Base-by-base conservation (phyloP, 2,888 invertebrate genomes). In the Slavum lentiscoides region DNA sequence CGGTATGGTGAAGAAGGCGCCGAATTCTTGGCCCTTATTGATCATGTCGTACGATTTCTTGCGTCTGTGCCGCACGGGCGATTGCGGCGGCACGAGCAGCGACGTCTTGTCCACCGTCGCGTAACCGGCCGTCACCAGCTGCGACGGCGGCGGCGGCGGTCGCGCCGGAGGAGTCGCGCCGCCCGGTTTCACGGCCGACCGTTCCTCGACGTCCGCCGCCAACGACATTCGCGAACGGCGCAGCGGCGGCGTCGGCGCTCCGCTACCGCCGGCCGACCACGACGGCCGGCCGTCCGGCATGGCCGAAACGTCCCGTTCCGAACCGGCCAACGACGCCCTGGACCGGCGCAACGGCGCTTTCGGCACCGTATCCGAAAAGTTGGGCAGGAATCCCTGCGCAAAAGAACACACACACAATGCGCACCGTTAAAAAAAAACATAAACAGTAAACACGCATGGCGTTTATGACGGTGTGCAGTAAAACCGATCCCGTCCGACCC, bases 71-170 rank as follows among this genome's bases (percentile, higher is more conserved):
- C 92, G 91, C 0, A 90, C 89, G 13, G 90, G 89, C 1, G 91
- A 90, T 66, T 90, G 88, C 37, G 91, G 91, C 49, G 91, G 87
- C 81, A 86, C 86, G 37, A 87, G 87, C 53, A 83, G 82, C 43
- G 82, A 90, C 89, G 13, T 74, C 87, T 94, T 94, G 82, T 93
- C 93, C 67, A 94, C 92, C 49, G 92, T 90, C 17, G 94, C 93
- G 84, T 94, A 94, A 9, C 94, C 94, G 37, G 89, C 89, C 69
- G 76, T 59, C 39, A 67, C 74, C 19, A 53, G 74, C 23, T 67
- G 75, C 9, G 75, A 67, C 9, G 75, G 74, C 23, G 75, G 75
- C 9, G 75, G 75, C 9, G 75, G 75, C 11, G 70, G 49, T n/a
- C 70, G 55, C 23, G 74, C 7, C n/a, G 75, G 59, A 3, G 75